A percentile compares a stretch with the other conserved stretches of the same genome.
These are phyloP conservation scores for Oncorhynchus keta DNA, from an alignment of 2,113 vertebrate genomes.

Conservation along the genomic window DNA sequence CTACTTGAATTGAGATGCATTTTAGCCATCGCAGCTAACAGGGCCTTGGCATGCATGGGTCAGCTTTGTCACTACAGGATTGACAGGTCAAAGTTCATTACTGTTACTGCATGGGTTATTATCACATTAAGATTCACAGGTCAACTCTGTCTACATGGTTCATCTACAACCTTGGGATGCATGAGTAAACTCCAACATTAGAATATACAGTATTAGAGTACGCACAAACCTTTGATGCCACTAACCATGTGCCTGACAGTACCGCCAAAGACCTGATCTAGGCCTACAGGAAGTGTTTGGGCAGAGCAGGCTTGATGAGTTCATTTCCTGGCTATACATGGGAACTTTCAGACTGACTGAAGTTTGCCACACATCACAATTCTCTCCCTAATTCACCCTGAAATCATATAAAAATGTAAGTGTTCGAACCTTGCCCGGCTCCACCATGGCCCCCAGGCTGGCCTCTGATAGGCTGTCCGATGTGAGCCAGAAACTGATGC, in stretches of 20 bases:
- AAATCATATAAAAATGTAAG: constrained; percentile 57
- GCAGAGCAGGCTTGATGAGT: not conserved
- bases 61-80: not conserved
- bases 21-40: too few species aligned
- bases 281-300: not conserved
- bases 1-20: not conserved
- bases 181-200: too few species aligned
- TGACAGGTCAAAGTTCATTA: too few species aligned
- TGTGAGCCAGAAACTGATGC: constrained; percentile 36
- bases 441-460: constrained; percentile 13
- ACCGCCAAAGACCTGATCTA: not conserved
- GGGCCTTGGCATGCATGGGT: not conserved
- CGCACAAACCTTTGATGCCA: not conserved
- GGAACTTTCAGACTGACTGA: constrained; percentile 7
- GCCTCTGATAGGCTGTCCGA: constrained; percentile 23
- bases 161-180: too few species aligned
- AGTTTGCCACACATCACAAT: constrained; percentile 2
- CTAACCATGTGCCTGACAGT: not conserved
- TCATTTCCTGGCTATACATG: not conserved
- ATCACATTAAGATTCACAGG: too few species aligned
- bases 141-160: too few species aligned
- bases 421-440: constrained; percentile 42
- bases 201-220: too few species aligned
- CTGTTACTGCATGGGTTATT: too few species aligned
- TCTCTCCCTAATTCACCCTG: constrained; percentile 45